Evolutionary conservation across 1,140 invertebrate genomes (phyloP).

Genomic region (Adelges cooleyi): DNA sequence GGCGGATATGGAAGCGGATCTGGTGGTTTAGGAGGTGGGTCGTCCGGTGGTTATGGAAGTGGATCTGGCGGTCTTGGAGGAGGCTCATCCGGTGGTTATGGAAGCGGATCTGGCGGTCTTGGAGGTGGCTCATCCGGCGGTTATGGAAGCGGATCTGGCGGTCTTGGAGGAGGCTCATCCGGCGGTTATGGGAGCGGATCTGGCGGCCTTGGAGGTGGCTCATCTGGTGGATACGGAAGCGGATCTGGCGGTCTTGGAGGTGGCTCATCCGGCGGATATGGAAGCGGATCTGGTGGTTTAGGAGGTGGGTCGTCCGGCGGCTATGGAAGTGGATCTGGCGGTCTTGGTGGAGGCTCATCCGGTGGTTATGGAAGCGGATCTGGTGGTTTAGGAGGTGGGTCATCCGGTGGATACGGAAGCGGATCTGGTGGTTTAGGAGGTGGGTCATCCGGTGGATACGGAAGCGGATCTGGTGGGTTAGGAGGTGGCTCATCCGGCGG

Average conservation of each 20-base stretch:
- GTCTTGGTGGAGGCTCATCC: too few relatives aligned
- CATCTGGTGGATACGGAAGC: not conserved
- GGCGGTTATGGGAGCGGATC: not conserved
- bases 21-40: conserved; percentile 1
- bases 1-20: not conserved
- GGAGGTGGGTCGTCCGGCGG: not conserved
- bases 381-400: conserved; percentile 6
- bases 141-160: too few relatives aligned
- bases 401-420: not conserved
- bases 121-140: too few relatives aligned
- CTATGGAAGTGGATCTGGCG: conserved; percentile 1
- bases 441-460: too few relatives aligned
- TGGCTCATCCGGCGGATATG: not conserved
- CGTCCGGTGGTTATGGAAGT: too few relatives aligned
- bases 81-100: not conserved
- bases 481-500: conserved; percentile 12
- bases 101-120: not conserved
- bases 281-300: not conserved
- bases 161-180: conserved; percentile 3
- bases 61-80: conserved; percentile 9
- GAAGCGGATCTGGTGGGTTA: conserved; percentile 1
- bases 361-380: too few relatives aligned
- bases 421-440: not conserved
- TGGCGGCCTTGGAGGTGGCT: not conserved
- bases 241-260: conserved; percentile 1